Evolutionary conservation across 2,797 vertebrate species (phyloP), one percentile per base, ranked within the genome.

Genomic region (Phylloscopus collybita): DNA sequence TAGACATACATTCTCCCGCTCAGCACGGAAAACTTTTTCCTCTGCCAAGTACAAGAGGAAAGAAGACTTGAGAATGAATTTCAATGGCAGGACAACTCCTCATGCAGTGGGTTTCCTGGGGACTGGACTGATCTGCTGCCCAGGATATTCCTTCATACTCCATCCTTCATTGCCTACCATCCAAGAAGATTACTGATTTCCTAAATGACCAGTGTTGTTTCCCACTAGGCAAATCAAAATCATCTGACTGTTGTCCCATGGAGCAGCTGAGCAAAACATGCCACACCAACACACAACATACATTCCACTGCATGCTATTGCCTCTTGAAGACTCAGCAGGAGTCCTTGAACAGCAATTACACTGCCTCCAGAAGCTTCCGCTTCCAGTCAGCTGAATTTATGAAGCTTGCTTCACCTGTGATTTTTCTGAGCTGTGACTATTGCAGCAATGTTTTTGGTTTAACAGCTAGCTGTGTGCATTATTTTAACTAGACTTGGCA

Each of bases 361-460:
- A 3, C 65, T 94, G 74, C 65, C 32, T 91, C 69, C 75, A 93
- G 79, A 91, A 80, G 59, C 69, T 87, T 90, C 69, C 2, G 29
- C 80, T 91, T 72, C 69, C 66, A 50, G 76, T 64, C 49, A 47
- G 42, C 85, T 80, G 38, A 85, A 91, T 89, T 88, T 91, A 83
- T 25, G 53, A 74, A 85, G 53, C 75, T 87, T 80, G 30, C 42
- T 92, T 88, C 80, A 80, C 50, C 88, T 86, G 49, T 32, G 45
- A 62, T 85, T 59, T 85, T 91, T 91, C 47, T 59, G 40, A 86
- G 61, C 85, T 91, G 50, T 59, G 44, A 72, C 78, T 75, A 32
- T 32, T 44, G 50, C 54, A 83, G 82, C 50, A 94, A 74, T 27
- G 30, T 49, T 91, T 82, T 66, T 72, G 20, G 59, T 88, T 76